Conservation (phyloP, 2,888 invertebrate genomes). For the Scaptomyza tumidula region DNA sequence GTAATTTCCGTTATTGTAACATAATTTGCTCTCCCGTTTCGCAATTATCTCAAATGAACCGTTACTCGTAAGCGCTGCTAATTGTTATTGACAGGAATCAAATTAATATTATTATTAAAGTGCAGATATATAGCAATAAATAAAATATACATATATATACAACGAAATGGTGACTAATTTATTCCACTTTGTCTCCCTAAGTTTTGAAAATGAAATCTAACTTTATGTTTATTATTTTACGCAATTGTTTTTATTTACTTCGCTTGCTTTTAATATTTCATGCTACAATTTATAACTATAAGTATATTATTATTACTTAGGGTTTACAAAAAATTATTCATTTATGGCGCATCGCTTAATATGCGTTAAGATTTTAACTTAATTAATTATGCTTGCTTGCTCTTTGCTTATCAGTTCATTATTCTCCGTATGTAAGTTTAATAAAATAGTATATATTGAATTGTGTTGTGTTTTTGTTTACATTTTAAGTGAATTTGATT, state of each 20-base stretch:
- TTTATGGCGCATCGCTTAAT: constrained; percentile 52
- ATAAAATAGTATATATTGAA: constrained; percentile 52
- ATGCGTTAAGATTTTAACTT: constrained; percentile 55
- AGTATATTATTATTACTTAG: constrained; percentile 55
- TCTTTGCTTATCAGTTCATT: constrained; percentile 77
- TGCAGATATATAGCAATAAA: constrained; percentile 57
- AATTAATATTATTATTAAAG: constrained; percentile 42
- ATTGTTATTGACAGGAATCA: constrained; percentile 47
- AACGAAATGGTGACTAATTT: background rate
- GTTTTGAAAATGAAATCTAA: background rate
- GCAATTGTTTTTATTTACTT: constrained; percentile 49
- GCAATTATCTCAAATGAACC: constrained; percentile 31
- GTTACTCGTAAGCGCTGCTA: constrained; percentile 33
- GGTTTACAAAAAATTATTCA: constrained; percentile 67
- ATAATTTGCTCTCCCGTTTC: constrained; percentile 39
- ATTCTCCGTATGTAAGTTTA: constrained; percentile 69
- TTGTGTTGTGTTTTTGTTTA: constrained; percentile 43
- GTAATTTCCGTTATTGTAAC: constrained; percentile 51
- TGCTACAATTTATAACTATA: constrained; percentile 75
- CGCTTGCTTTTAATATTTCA: constrained; percentile 66
- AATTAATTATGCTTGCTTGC: constrained; percentile 70
- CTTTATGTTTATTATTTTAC: constrained; percentile 25
- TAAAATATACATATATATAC: constrained; percentile 17
- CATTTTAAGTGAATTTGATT: constrained; percentile 33
- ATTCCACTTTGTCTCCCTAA: background rate